These are phyloP conservation scores for Aradus depressus DNA, from an alignment of 2,888 invertebrate genomes.

Conservation along the genomic window DNA sequence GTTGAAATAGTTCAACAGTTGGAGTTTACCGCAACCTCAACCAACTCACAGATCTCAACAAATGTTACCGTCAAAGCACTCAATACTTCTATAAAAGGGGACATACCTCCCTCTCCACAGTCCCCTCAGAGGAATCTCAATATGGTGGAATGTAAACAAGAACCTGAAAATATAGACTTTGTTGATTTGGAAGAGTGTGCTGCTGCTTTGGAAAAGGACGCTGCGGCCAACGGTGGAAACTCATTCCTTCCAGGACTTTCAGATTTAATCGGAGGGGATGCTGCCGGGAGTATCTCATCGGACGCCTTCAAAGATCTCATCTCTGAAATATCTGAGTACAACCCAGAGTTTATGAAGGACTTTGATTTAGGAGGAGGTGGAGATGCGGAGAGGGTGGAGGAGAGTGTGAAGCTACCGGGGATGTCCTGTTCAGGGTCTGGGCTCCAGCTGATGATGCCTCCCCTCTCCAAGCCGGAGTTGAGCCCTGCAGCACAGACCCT, in stretches of 20 bases:
- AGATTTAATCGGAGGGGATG: conserved; percentile 73
- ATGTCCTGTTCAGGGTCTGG: conserved; percentile 11
- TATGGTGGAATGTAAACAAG: conserved; percentile 56
- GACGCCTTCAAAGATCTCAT: conserved; percentile 77
- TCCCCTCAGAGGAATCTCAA: conserved; percentile 22
- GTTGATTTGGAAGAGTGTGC: conserved; percentile 77
- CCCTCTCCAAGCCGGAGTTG: conserved; percentile 59
- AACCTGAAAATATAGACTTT: conserved; percentile 73
- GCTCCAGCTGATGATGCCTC: conserved; percentile 28
- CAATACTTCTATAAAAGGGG: conserved; percentile 54
- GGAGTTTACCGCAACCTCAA: conserved; percentile 78
- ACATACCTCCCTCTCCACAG: conserved; percentile 21
- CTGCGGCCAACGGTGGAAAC: conserved; percentile 48
- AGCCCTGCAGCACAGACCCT: conserved; percentile 90
- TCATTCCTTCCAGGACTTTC: conserved; percentile 66
- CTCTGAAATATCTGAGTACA: conserved; percentile 71
- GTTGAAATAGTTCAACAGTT: conserved; percentile 87
- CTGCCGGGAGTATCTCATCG: conserved; percentile 63
- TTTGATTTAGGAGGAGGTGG: conserved; percentile 55
- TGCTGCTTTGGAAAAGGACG: conserved; percentile 74
- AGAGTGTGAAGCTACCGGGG: conserved; percentile 10
- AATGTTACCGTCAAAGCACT: conserved; percentile 82
- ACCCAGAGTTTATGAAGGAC: conserved; percentile 72
- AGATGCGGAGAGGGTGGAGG: conserved; percentile 22
- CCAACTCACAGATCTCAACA: conserved; percentile 78